Evolutionary conservation across 2,797 vertebrate genomes (phyloP), one percentile per base, ranked within the genome.

Genomic region (Rhinatrema bivittatum): DNA sequence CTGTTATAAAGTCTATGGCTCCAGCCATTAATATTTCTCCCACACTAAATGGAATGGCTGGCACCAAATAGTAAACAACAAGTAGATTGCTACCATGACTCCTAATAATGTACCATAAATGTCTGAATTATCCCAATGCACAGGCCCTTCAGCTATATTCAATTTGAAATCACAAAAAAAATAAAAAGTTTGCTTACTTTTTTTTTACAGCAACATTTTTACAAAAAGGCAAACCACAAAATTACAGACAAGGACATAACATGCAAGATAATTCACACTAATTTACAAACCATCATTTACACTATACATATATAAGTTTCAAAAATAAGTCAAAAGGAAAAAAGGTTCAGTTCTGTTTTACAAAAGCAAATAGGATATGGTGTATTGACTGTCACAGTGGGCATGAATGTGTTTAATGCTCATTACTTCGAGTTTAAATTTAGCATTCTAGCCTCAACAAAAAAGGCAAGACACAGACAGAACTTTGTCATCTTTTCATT

Each of bases 231-330:
- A 74, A 43, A 69, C 46, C 71, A 64, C 55, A 68, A 66, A 70
- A 70, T 70, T 67, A 64, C 67, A 73, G 70, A 69, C 70, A 56
- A 63, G 53, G 63, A 42, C 60, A 68, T 55, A 59, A 74, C 67
- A 49, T 68, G 77, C 61, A 66, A 44, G 71, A 72, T 62, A 79
- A 70, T 64, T 68, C 72, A 78, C 77, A 70, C 65, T 75, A 70
- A 78, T 80, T 79, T 80, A 83, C 82, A 83, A 64, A 62, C 64
- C 57, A 67, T 56, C 79, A 82, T 84, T 79, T 84, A 86, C 81
- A 86, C 44, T 56, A 62, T 78, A 82, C 77, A 86, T 5, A 21
- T 18, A 57, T 63, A 79, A 81, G 78, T 67, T 53, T 62, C 48
- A 66, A 28, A 74, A 56, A 64, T 51, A 29, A 39, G 65, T 60